These are phyloP conservation scores for Syngnathus floridae DNA, from an alignment of 2,113 vertebrate species.

Conservation along the genomic window DNA sequence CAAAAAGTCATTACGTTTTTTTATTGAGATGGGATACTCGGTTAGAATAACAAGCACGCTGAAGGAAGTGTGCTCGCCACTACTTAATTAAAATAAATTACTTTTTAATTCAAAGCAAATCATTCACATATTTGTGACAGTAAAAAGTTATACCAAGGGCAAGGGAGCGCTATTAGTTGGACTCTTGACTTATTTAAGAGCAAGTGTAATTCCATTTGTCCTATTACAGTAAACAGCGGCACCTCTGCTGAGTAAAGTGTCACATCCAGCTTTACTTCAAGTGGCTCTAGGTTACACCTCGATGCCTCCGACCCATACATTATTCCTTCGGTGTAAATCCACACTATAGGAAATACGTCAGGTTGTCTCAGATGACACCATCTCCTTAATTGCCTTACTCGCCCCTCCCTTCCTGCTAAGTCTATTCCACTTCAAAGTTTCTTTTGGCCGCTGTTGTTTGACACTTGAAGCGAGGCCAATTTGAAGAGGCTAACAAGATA, in stretches of 20 bases:
- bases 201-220: neutral
- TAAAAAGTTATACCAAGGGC: neutral
- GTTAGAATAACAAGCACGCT: neutral
- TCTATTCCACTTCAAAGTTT: neutral
- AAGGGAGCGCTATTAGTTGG: neutral
- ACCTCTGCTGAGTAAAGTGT: slow-evolving; percentile 7
- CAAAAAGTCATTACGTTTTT: neutral
- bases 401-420: neutral
- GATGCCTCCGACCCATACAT: slow-evolving; percentile 34
- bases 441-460: slow-evolving; percentile 12
- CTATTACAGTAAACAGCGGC: neutral
- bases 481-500: slow-evolving; percentile 6
- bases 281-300: slow-evolving; percentile 26
- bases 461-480: slow-evolving; percentile 13
- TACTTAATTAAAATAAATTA: neutral
- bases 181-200: neutral
- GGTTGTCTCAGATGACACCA: slow-evolving; percentile 49
- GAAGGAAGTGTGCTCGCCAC: neutral
- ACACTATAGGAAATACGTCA: slow-evolving; percentile 19
- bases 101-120: neutral
- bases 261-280: neutral
- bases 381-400: slow-evolving; percentile 41
- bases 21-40: neutral
- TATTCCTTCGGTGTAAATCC: slow-evolving; percentile 44
- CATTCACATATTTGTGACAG: neutral